Conservation (phyloP, 2,797 vertebrate species). For the Sebastes flavidus region DNA sequence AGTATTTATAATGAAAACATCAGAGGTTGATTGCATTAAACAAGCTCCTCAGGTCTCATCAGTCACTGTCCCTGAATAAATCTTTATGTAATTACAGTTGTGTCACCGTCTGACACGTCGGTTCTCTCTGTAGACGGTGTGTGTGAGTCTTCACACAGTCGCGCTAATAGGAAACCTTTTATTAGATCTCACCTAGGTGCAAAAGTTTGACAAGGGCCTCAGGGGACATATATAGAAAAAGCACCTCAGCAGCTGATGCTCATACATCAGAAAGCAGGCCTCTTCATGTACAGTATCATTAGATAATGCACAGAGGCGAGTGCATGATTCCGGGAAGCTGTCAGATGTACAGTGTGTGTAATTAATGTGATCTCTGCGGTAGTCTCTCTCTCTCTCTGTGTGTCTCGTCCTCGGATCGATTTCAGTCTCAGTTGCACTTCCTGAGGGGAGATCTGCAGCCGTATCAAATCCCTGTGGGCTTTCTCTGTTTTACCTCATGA, state of each 20-base stretch:
- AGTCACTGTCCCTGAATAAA: slow-evolving; percentile 12
- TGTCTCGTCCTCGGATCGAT: slow-evolving; percentile 40
- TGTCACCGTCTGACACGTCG: slow-evolving; percentile 20
- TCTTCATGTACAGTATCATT: not conserved
- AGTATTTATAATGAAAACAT: not conserved
- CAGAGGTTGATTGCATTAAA: not conserved
- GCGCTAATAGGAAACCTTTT: slow-evolving; percentile 49
- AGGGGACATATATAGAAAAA: not conserved
- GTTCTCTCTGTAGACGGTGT: slow-evolving; percentile 1
- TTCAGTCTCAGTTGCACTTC: slow-evolving; percentile 29
- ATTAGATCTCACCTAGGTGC: slow-evolving; percentile 51
- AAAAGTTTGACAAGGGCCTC: slow-evolving; percentile 32
- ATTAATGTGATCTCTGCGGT: slow-evolving; percentile 40
- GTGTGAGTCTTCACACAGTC: slow-evolving; percentile 51
- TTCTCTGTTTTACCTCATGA: not conserved
- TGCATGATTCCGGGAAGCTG: slow-evolving; percentile 36
- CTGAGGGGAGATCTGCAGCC: slow-evolving; percentile 21
- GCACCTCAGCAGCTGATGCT: not conserved
- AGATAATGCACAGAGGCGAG: slow-evolving; percentile 3
- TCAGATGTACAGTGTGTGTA: slow-evolving; percentile 2
- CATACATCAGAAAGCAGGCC: slow-evolving; percentile 14
- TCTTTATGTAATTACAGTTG: slow-evolving; percentile 4
- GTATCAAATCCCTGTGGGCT: slow-evolving; percentile 8
- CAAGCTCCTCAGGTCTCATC: not conserved
- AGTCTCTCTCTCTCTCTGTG: not conserved